Evolutionary conservation across 2,113 vertebrate species (phyloP), one percentile per base, ranked within the genome.

Genomic region (Gymnobelideus leadbeateri): DNA sequence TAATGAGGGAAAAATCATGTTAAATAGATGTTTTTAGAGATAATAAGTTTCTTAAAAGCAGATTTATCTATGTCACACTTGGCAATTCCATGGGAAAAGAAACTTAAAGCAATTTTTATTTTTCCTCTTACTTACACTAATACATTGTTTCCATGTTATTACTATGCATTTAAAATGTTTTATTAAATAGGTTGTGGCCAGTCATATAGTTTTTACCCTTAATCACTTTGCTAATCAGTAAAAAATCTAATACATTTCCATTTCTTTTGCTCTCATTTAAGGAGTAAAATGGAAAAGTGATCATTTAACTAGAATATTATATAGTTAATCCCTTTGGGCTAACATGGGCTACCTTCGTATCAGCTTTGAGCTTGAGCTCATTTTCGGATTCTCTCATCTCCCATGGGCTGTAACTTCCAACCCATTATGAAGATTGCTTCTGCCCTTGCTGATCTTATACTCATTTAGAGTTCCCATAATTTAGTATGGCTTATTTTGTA

Each of bases 391-490:
- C 94, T 97, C 84, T 94, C 93, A 55, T 97, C 92, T 97, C 93
- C 89, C 94, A 92, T 89, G 92, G 96, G 53, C 54, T 96, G 25
- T 97, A 97, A 93, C 54, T 96, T 89, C 50, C 25, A 97, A 26
- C 1, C 77, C 92, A 53, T 96, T 98, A 90, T 90, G 95, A 97
- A 97, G 92, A 97, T 96, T 97, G 61, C 5, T 57, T 95, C 3
- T 10, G 6, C 91, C 94, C 95, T 97, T 96, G 46, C 3, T 94
- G 93, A 94, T 96, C 91, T 94, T 95, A 89, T n/a, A 54, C 93
- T 96, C 96, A 50, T 95, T 98, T 96, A 47, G 92, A 92, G 91
- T 97, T 94, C 51, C 96, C 93, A 93, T 61, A n/a, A 95, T 94
- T 93, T 91, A 97, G 95, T 91, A 95, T 52, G 90, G 37, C 37